Percentiles rank a stretch among this genome's conserved stretches.
Conservation (phyloP, 2,113 vertebrate species). For the Odocoileus hemionus region DNA sequence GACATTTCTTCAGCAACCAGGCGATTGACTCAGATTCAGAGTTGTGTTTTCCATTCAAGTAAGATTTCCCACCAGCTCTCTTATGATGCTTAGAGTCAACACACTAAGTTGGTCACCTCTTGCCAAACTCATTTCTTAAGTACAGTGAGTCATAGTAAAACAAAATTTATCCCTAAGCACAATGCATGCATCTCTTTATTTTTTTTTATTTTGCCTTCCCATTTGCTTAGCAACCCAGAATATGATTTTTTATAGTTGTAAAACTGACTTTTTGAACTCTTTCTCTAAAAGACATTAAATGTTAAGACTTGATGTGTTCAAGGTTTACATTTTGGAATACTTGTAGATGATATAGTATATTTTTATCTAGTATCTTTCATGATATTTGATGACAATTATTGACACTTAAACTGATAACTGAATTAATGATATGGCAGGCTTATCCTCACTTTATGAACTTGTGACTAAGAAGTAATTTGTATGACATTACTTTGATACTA, state of each 20-base stretch:
- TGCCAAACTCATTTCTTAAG: not conserved
- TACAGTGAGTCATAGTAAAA: not conserved
- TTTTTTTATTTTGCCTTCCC: not conserved
- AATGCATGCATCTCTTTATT: not conserved
- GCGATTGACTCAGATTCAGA: not conserved
- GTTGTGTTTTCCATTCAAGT: not conserved
- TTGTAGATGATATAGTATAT: not conserved
- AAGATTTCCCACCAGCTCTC: not conserved
- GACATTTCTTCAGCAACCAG: not conserved
- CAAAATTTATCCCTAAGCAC: not conserved
- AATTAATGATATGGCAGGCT: not conserved
- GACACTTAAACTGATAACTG: not conserved
- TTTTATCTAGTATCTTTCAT: not conserved
- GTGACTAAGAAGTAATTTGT: constrained; percentile 8
- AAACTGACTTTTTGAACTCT: not conserved
- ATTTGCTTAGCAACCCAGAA: not conserved
- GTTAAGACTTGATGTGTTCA: not conserved
- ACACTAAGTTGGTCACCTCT: not conserved
- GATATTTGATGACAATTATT: not conserved
- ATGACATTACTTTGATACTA: not conserved
- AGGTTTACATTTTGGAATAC: not conserved
- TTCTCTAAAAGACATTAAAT: not conserved
- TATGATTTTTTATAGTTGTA: not conserved
- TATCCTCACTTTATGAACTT: not conserved
- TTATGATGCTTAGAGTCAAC: not conserved